Evolutionary conservation across 1,140 invertebrate genomes (phyloP), one percentile per base, ranked within the genome.

Genomic region (Himalopsyche phryganea): DNA sequence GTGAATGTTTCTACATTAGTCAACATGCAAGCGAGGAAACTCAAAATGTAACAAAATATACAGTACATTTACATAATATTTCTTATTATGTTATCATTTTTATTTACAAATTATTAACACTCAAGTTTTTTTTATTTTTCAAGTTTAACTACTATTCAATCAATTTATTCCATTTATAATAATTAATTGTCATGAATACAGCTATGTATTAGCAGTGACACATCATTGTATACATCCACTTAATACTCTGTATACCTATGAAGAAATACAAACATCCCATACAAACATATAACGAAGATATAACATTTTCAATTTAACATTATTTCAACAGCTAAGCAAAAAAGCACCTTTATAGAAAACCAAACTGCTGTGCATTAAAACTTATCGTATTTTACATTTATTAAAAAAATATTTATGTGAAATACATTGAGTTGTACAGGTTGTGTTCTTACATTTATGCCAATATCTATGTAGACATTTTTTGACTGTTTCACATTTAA

Each of bases 1-100:
- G 61, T 63, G 61, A 63, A 49, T 28, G 56, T 63, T 28, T 62
- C 60, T 62, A 62, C 28, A 15, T 60, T 47, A 62, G 20, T 52
- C 48, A 48, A 61, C 44, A 50, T 50, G 47, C 51, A 41, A 63
- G 56, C 61, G 55, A 53, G 14, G 17, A 33, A 58, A 51, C 20
- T 45, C 7, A 33, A 11, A 36, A 38, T n/a, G 14, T 57, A 57
- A 56, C 42, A 58, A 46, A 51, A 58, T 52, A 58, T 58, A 58
- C 28, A 14, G 13, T 36, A 38, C 41, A 42, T 47, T 50, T 58
- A 41, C 49, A 51, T 20, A 20, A 50, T 28, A 14, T 44, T 54
- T 23, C 28, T 32, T 44, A 18, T 54, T 23, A 40, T 50, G 36
- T 42, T 36, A 52, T 50, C 32, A 46, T 53, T 9, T 49, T 41